Base-by-base conservation (phyloP, 2,888 invertebrate species). In the Xestoiulus laeticollis region DNA sequence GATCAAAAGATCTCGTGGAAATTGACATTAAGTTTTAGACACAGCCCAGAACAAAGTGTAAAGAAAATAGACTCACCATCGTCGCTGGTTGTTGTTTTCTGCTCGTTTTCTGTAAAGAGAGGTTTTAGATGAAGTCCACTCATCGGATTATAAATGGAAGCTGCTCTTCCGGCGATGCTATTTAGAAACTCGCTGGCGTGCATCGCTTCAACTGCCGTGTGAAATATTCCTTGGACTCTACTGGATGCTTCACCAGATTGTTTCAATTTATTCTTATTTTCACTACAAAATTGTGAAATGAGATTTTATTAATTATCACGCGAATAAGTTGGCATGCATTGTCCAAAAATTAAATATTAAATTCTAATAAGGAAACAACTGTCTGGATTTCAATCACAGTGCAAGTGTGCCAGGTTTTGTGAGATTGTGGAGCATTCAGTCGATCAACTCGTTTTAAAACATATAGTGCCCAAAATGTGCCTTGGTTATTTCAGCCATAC, bases 131-230 rank as follows among this genome's bases (percentile, higher is more conserved):
- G 91, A 26, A 93, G 90, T 0, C 93, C 93, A 88, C 92, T 90
- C 90, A 93, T 91, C 85, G 92, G 92, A 90, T 92, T 93, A 89
- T 92, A 92, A 83, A 93, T 91, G n/a, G 92, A 91, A 0, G 92
- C 93, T 8, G 93, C 93, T 30, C 93, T 90, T 16, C 92, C 92
- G 0, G 91, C 91, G 10, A 92, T 90, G 0, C 92, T 92, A 89
- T 91, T 92, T 33, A 92, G 90, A n/a, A 92, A 87, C 78, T 91
- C 90, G 87, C 90, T 91, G 44, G 90, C 90, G 89, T 90, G 90
- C 85, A 91, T 87, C 26, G 88, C 89, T 85, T 90, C 89, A 59
- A 90, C 88, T 32, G 90, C 90, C 26, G 19, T 14, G 19, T 43
- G 84, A 43, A 84, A 33, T 43, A 84, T 84, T 14, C 84, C 43